Evolutionary conservation across 2,888 invertebrate species (phyloP), one percentile per base, ranked within the genome.

Genomic region (Beris morrisii): DNA sequence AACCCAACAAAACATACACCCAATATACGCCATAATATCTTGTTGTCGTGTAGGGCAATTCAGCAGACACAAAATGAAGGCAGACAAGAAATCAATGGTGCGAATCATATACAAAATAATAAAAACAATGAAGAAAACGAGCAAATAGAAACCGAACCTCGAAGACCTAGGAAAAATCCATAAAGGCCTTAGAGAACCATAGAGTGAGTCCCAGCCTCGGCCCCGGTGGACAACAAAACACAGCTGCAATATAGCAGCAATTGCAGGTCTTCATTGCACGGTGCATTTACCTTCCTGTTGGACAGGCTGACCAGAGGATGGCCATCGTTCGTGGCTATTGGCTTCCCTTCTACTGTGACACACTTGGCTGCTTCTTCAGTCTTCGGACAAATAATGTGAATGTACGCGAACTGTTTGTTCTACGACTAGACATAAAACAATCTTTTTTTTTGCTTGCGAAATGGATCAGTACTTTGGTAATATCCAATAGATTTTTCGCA

Each of bases 131-230:
- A 28, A 46, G 43, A 45, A 15, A 56, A 43, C 28, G 54, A 52
- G 22, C 15, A 13, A 56, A 38, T 43, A 38, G 56, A 43, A 56
- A 56, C 58, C 38, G 38, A 28, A 45, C 58, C 28, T 44, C 30
- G 58, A 58, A 58, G 58, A 58, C 58, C 58, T 58, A 58, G 58
- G 58, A 58, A 58, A 56, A 58, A 56, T 43, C 44, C 56, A 44
- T 56, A 38, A 7, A 43, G 54, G 56, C 15, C 32, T 32, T 22
- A 32, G 32, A 12, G 7, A 30, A 15, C 2, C 28, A 4, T 54
- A n/a, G 9, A 11, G 54, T 7, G 54, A 31, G 31, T 4, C 15
- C n/a, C 1, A 48, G 13, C 15, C 15, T 3, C 5, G 6, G 13
- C n/a, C 11, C n/a, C 6, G 4, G 4, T 11, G 52, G 52, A 22